Conservation (phyloP, 2,888 invertebrate genomes). For the Drosophila borealis region DNA sequence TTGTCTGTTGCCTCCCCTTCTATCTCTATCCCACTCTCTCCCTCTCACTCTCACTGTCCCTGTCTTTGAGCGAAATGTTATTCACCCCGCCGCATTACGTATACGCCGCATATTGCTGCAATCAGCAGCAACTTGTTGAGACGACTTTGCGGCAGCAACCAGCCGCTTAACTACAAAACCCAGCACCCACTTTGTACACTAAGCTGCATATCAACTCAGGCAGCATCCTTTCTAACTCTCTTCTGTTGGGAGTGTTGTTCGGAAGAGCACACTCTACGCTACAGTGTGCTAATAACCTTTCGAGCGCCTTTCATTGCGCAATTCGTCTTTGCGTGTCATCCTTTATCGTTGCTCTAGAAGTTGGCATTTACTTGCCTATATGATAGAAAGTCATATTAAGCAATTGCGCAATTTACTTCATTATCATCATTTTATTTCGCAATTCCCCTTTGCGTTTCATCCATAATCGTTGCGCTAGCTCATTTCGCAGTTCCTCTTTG, state of each 20-base stretch:
- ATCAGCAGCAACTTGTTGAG: conserved; percentile 69
- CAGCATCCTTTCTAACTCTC: conserved; percentile 16
- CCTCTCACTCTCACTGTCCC: background rate
- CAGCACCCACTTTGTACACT: conserved; percentile 7
- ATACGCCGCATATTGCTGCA: conserved; percentile 60
- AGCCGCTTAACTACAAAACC: conserved; percentile 54
- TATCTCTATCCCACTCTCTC: conserved; percentile 1
- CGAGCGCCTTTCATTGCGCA: too few relatives aligned
- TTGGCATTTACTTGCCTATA: too few relatives aligned
- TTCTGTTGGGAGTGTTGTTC: background rate
- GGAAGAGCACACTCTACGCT: background rate
- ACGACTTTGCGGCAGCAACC: conserved; percentile 53
- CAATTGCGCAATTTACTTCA: too few relatives aligned
- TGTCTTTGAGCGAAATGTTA: conserved; percentile 59
- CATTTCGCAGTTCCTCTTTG: too few relatives aligned
- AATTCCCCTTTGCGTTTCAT: too few relatives aligned
- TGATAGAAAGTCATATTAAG: too few relatives aligned
- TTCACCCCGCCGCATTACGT: conserved; percentile 72
- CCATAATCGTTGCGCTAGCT: too few relatives aligned
- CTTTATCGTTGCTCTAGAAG: too few relatives aligned
- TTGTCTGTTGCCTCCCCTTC: conserved; percentile 18
- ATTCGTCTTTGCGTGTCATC: too few relatives aligned
- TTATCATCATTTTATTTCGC: too few relatives aligned
- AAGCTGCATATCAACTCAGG: conserved; percentile 20
- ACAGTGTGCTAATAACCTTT: too few relatives aligned